Evolutionary conservation across 92 coral and sea anemone genomes (phyloP).

Genomic region (Actinostola sp.): DNA sequence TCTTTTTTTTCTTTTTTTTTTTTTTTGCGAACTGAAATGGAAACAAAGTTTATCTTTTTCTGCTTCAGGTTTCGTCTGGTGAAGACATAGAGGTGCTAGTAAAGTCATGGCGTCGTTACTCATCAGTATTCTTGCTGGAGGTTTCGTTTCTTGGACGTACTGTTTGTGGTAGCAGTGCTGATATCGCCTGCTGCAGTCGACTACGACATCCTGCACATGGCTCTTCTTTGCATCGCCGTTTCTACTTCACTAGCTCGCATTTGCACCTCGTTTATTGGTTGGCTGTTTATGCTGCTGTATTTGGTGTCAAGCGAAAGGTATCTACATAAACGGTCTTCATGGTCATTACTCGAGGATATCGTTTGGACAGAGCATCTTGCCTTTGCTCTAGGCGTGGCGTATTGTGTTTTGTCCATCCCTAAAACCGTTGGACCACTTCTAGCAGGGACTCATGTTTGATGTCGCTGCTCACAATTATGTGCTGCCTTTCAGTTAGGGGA

Average conservation of each 20-base stretch:
- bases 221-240: constrained; percentile 58
- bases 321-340: constrained; percentile 56
- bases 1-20: no score
- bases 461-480: constrained; percentile 44
- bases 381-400: constrained; percentile 65
- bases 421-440: constrained; percentile 74
- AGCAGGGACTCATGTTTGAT: constrained; percentile 65
- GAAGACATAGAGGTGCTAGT: constrained; percentile 60
- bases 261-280: constrained; percentile 50
- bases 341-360: constrained; percentile 70
- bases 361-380: constrained; percentile 62
- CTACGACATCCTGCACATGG: constrained; percentile 60
- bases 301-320: constrained; percentile 69
- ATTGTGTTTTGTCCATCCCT: constrained; percentile 64
- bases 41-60: no score
- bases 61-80: constrained; percentile 62
- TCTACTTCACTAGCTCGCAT: constrained; percentile 56
- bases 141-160: constrained; percentile 79
- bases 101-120: constrained; percentile 67
- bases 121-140: constrained; percentile 59
- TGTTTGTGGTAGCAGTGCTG: constrained; percentile 70
- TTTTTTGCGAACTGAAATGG: no score
- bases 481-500: constrained; percentile 44
- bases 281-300: constrained; percentile 52
- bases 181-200: constrained; percentile 61